Evolutionary conservation across 2,113 vertebrate species (phyloP).

Genomic region (Cacatua alba): DNA sequence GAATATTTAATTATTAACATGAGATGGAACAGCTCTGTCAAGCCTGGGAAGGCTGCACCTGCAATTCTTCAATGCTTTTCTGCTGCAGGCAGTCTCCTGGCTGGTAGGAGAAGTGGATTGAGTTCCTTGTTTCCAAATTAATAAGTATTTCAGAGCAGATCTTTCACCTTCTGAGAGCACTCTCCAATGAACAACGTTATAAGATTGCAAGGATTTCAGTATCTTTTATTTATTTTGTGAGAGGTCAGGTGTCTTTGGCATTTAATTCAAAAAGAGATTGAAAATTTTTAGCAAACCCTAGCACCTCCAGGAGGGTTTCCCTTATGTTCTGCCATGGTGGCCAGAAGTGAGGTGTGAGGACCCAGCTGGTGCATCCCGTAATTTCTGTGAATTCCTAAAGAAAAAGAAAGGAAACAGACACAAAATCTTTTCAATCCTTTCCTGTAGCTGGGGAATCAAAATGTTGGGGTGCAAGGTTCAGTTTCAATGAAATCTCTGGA

Average conservation of each 20-base stretch:
- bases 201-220: background rate
- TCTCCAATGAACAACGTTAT: background rate
- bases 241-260: background rate
- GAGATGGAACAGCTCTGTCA: constrained; percentile 63
- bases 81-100: background rate
- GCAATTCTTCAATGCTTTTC: constrained; percentile 41
- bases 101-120: background rate
- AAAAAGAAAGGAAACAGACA: background rate
- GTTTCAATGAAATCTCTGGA: background rate
- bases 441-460: background rate
- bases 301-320: background rate
- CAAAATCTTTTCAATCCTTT: background rate
- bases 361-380: background rate
- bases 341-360: background rate
- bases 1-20: constrained; percentile 71
- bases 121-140: background rate
- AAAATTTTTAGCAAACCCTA: background rate
- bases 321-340: background rate
- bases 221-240: background rate
- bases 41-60: constrained; percentile 47
- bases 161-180: background rate
- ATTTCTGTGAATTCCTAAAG: background rate
- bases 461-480: background rate
- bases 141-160: background rate
- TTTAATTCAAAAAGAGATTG: background rate